Evolutionary conservation across 2,113 vertebrate genomes (phyloP), one percentile per base, ranked within the genome.

Genomic region (Rhipidura dahli): DNA sequence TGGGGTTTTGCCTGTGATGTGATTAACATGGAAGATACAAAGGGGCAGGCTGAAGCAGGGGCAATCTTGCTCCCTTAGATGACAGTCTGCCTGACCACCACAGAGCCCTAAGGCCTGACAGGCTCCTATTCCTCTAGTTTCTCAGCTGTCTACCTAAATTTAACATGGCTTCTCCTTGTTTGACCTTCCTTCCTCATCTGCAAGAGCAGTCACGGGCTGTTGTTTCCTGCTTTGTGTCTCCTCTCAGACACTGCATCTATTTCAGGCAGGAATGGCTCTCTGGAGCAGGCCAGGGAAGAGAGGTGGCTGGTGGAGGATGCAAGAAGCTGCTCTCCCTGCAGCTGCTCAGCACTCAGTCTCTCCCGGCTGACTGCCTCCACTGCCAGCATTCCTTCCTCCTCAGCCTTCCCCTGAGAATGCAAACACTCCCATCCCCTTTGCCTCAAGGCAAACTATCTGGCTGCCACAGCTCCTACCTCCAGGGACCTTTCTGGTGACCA

Each of bases 301-400:
- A 2, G 7, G 11, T 2, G 3, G 27, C 16, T 57, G 10, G 2
- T 7, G 1, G 23, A 14, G 23, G 14, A 49, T 1, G 0, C 1
- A 5, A 21, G 40, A 2, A 4, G 40, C 49, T 27, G 19, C 21
- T 6, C 8, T 61, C 47, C 15, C 0, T 2, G 4, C 33, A 64
- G 60, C 16, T 2, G 30, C 49, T 16, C 24, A 35, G 33, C 33
- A 44, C 17, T 26, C 22, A 24, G 18, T 18, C 17, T 73, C 11
- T 31, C 15, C 5, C 1, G 11, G 6, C 13, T 75, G 80, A 79
- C 10, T 47, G 49, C 12, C 49, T 61, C 31, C 3, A 1, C 40
- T 57, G 45, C 11, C 22, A 9, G 1, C 1, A 12, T 31, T 69
- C 60, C 45, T 51, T 86, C 23, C 28, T 80, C 33, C 54, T 60